Evolutionary conservation across 2,113 vertebrate species (phyloP), one percentile per base, ranked within the genome.

Genomic region (Tricholaema leucomelas): DNA sequence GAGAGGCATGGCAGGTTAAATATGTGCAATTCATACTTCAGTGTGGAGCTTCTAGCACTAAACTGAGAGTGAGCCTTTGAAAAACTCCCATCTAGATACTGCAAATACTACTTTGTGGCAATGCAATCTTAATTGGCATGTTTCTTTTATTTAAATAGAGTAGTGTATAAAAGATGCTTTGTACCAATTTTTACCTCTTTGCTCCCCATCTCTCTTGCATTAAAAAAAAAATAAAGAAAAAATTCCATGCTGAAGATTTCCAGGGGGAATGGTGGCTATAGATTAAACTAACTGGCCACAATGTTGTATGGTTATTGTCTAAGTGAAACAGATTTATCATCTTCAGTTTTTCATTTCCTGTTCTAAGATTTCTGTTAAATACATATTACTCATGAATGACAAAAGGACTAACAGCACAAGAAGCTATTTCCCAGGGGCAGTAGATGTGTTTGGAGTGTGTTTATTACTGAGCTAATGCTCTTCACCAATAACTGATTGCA

Each of bases 81-180:
- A 96, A 96, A 97, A 97, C 64, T 94, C 44, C n/a, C 0, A 0
- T 40, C 70, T 24, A 20, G 42, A 63, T 81, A 76, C 74, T 84
- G 85, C 94, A 97, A 97, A 96, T 95, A 96, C 54, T 83, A 19
- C 33, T 96, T 81, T 84, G 61, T 12, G 30, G 63, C 55, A 78
- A 10, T 85, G 38, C 96, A 96, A 91, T 82, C 66, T 91, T 96
- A 95, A 97, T 97, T 97, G 96, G 38, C 74, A 72, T 80, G 96
- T 87, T 93, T 67, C 65, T 85, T 94, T 54, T 36, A 90, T 84
- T 88, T 95, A 92, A 84, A 24, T 85, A 48, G 87, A 85, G 64
- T 75, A 75, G 40, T 88, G 58, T 18, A 52, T 88, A 91, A 88
- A 24, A 91, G 21, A 66, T 69, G 18, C 25, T 38, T 38, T 85